Percentiles rank a stretch among this genome's conserved stretches.
Evolutionary conservation across 37 sponge, comb jelly and placozoan species (phyloP).

Genomic region (Aplysina aerophoba): DNA sequence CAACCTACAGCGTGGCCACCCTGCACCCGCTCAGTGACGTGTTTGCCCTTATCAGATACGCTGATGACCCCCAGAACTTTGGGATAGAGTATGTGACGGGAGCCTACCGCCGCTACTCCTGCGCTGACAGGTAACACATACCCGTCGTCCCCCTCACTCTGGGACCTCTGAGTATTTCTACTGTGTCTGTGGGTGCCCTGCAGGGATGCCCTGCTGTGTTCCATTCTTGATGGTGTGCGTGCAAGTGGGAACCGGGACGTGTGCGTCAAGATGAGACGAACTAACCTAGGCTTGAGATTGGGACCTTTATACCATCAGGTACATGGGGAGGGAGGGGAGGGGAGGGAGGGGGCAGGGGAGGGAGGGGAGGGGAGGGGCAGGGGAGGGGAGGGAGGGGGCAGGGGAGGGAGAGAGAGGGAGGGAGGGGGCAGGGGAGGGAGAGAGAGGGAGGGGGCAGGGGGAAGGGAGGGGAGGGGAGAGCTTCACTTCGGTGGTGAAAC

Average conservation of each 20-base stretch:
- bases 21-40: constrained; percentile 84
- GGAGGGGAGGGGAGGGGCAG: neutral
- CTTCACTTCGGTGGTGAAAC: no score
- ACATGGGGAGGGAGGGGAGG: constrained; percentile 12
- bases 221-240: constrained; percentile 96
- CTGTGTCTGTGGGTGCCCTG: neutral
- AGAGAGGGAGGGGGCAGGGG: no score
- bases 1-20: constrained; percentile 91
- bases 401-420: no score
- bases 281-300: constrained; percentile 81
- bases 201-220: constrained; percentile 96
- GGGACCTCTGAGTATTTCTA: constrained; percentile 3
- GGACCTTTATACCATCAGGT: constrained; percentile 77
- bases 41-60: constrained; percentile 89
- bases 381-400: no score
- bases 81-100: constrained; percentile 90
- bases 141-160: neutral
- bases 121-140: constrained; percentile 80
- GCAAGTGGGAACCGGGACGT: constrained; percentile 96
- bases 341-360: neutral
- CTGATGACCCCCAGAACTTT: constrained; percentile 95
- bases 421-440: no score
- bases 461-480: no score
- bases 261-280: constrained; percentile 92
- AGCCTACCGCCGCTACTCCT: constrained; percentile 68